Conservation (phyloP, 2,113 vertebrate species). For the Trinectes maculatus region DNA sequence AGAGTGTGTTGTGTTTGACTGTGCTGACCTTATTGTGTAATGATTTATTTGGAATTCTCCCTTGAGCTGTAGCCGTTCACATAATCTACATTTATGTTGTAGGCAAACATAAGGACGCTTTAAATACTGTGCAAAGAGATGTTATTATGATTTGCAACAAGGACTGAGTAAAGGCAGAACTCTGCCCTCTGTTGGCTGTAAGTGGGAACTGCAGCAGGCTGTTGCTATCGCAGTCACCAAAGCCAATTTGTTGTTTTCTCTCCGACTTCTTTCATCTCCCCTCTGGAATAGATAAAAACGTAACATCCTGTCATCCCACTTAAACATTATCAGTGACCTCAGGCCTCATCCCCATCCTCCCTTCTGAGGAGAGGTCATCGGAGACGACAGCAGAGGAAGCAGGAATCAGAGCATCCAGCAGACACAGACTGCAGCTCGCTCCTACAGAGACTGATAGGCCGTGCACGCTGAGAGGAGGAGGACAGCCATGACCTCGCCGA, state of each 20-base stretch:
- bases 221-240: slow-evolving; percentile 13
- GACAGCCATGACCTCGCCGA: slow-evolving; percentile 57
- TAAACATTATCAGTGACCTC: slow-evolving; percentile 69
- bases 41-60: slow-evolving; percentile 38
- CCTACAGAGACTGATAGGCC: slow-evolving; percentile 23
- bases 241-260: slow-evolving; percentile 40
- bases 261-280: slow-evolving; percentile 66
- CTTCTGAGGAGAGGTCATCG: slow-evolving; percentile 35
- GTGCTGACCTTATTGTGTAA: slow-evolving; percentile 27
- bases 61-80: not conserved
- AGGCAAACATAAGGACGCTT: slow-evolving; percentile 23
- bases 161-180: slow-evolving; percentile 39
- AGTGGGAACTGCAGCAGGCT: slow-evolving; percentile 18
- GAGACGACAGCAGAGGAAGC: slow-evolving; percentile 39
- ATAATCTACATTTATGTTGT: slow-evolving; percentile 24
- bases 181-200: slow-evolving; percentile 57
- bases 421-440: slow-evolving; percentile 38
- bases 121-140: slow-evolving; percentile 19
- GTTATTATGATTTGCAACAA: slow-evolving; percentile 4
- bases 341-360: slow-evolving; percentile 55
- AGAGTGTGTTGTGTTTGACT: slow-evolving; percentile 27
- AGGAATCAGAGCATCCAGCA: slow-evolving; percentile 36
- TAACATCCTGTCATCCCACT: slow-evolving; percentile 60
- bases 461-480: slow-evolving; percentile 29
- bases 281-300: slow-evolving; percentile 53